phyloP scores from a whole-genome alignment of 1,140 invertebrate genomes.

The Drosophila nebulosa region DNA sequence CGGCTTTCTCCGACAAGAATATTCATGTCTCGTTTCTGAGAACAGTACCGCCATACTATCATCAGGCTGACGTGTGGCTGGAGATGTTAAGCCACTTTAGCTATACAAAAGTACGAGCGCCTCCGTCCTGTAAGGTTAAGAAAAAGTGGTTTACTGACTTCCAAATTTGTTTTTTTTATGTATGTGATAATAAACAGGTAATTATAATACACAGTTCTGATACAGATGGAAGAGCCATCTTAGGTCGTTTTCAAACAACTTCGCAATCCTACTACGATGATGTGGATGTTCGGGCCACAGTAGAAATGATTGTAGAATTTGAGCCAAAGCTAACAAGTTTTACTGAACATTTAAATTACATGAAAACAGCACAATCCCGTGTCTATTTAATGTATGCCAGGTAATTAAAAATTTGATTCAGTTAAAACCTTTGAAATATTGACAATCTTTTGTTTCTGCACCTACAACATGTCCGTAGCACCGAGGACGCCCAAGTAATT shows the following conservation, averaged over 20 bases:
- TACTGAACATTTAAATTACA: constrained; percentile 88
- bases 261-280: constrained; percentile 84
- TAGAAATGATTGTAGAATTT: too few species aligned
- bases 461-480: too few species aligned
- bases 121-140: too few species aligned
- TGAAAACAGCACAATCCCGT: constrained; percentile 91
- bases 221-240: constrained; percentile 95
- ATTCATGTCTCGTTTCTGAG: constrained; percentile 97
- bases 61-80: constrained; percentile 98
- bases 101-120: constrained; percentile 90
- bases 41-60: constrained; percentile 97
- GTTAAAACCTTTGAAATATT: neutral
- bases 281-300: constrained; percentile 84
- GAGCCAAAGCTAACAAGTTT: constrained; percentile 91
- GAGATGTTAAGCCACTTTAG: constrained; percentile 95
- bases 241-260: constrained; percentile 88
- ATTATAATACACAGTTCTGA: constrained; percentile 98
- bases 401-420: constrained; percentile 82
- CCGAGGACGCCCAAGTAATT: too few species aligned
- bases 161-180: constrained; percentile 29
- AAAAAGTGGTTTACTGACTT: constrained; percentile 49
- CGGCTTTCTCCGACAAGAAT: too few species aligned
- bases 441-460: too few species aligned
- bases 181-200: too few species aligned
- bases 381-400: constrained; percentile 96